Evolutionary conservation across 2,113 vertebrate species (phyloP).

Genomic region (Rallus limicola): DNA sequence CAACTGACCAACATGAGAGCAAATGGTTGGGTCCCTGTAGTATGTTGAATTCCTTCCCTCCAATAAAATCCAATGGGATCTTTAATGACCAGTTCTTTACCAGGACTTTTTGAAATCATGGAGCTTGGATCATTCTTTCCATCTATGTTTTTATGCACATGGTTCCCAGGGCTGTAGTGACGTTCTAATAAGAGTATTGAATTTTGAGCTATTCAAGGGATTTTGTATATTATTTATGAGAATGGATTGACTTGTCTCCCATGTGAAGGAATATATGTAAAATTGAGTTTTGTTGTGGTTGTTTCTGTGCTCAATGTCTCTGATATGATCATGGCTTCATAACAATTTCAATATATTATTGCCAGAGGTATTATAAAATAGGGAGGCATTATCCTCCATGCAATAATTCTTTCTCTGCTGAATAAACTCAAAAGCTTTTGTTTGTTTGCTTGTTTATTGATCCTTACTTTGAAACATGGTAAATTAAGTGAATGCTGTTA

Average conservation of each 20-base stretch:
- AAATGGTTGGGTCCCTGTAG: background rate
- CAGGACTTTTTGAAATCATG: background rate
- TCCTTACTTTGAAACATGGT: slow-evolving; percentile 26
- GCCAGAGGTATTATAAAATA: slow-evolving; percentile 64
- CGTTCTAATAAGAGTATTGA: slow-evolving; percentile 48
- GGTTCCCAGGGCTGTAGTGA: slow-evolving; percentile 21
- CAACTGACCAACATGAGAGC: background rate
- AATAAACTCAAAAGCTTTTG: slow-evolving; percentile 35
- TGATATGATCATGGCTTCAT: slow-evolving; percentile 40
- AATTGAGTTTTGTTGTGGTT: slow-evolving; percentile 43
- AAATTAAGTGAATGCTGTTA: slow-evolving; percentile 42
- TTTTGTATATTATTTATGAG: slow-evolving; percentile 66
- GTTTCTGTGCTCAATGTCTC: slow-evolving; percentile 36
- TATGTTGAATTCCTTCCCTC: background rate
- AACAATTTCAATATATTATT: slow-evolving; percentile 62
- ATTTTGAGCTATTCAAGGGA: slow-evolving; percentile 31
- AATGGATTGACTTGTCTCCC: slow-evolving; percentile 42
- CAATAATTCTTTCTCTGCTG: slow-evolving; percentile 41
- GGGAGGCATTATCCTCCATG: slow-evolving; percentile 40
- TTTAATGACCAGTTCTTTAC: background rate
- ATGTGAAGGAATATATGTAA: slow-evolving; percentile 19
- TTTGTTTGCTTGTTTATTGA: slow-evolving; percentile 58
- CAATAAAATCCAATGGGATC: background rate
- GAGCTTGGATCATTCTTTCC: background rate
- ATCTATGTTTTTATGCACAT: background rate